phyloP scores from a whole-genome alignment of 2,888 invertebrate species.

The Nemapogon koenigi region DNA sequence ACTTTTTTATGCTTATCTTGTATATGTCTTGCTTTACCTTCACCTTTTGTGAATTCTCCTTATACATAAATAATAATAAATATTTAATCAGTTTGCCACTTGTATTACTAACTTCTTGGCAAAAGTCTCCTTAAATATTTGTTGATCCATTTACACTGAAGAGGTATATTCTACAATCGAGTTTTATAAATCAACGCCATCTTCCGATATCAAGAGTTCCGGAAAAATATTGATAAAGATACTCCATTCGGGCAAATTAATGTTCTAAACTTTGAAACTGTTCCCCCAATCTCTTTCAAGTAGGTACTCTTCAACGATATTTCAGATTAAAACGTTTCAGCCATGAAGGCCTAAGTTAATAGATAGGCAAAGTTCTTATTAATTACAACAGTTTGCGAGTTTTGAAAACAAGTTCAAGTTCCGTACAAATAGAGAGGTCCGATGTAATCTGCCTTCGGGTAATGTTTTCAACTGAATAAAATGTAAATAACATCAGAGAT shows the following conservation, averaged over 20 bases:
- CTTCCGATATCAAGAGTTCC: slow-evolving; percentile 3
- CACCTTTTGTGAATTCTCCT: too few relatives aligned
- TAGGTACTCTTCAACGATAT: slow-evolving; percentile 20
- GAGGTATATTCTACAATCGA: too few relatives aligned
- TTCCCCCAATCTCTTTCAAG: slow-evolving; percentile 21
- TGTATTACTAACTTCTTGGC: too few relatives aligned
- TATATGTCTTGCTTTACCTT: too few relatives aligned
- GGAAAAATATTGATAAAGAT: slow-evolving; percentile 6
- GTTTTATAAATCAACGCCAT: slow-evolving; percentile 6
- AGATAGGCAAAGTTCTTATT: slow-evolving; percentile 27
- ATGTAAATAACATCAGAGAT: slow-evolving; percentile 7
- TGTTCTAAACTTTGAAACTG: slow-evolving; percentile 23
- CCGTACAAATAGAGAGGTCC: slow-evolving; percentile 18
- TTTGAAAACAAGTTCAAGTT: slow-evolving; percentile 15
- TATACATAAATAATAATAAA: too few relatives aligned
- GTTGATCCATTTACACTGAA: too few relatives aligned
- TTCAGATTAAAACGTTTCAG: slow-evolving; percentile 25
- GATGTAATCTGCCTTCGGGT: slow-evolving; percentile 6
- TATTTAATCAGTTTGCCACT: too few relatives aligned
- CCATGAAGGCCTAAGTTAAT: slow-evolving; percentile 24
- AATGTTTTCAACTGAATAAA: slow-evolving; percentile 9
- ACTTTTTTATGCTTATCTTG: too few relatives aligned
- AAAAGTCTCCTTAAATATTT: too few relatives aligned
- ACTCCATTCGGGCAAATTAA: slow-evolving; percentile 20
- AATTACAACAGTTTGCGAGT: slow-evolving; percentile 22